These are phyloP conservation scores for Rhea americana DNA, from an alignment of 2,113 vertebrate species.

Conservation along the genomic window DNA sequence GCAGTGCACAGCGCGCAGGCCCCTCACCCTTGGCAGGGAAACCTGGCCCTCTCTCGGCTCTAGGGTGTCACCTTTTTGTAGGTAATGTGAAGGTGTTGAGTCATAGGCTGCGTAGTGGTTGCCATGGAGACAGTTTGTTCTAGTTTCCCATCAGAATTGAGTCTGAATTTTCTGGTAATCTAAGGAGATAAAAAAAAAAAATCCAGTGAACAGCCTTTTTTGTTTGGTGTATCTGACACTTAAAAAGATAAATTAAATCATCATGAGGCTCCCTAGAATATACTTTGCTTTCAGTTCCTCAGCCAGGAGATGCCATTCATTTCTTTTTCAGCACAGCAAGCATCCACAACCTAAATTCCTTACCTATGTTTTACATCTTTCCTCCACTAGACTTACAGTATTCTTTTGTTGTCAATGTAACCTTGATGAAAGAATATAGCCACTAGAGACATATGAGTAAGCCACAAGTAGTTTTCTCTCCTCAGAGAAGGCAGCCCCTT, in stretches of 20 bases:
- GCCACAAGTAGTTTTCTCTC: neutral
- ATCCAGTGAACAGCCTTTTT: neutral
- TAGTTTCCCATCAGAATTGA: conserved; percentile 89
- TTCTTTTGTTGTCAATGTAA: neutral
- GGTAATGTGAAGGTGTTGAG: conserved; percentile 89
- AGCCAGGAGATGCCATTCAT: neutral
- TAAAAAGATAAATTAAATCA: neutral
- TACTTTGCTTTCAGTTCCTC: neutral
- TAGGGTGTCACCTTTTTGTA: conserved; percentile 84
- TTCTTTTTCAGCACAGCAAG: neutral
- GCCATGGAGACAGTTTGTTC: conserved; percentile 96
- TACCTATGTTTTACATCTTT: neutral
- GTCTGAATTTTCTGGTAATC: conserved; percentile 90
- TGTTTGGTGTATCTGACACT: neutral
- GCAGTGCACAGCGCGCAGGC: neutral
- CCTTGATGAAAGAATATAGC: neutral
- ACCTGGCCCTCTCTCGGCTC: neutral
- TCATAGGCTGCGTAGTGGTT: conserved; percentile 89
- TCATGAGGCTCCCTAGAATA: neutral
- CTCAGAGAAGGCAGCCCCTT: neutral
- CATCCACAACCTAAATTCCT: neutral
- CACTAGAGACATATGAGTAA: neutral
- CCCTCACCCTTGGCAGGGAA: neutral
- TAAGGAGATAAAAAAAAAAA: conserved; percentile 41
- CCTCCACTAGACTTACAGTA: neutral